Base-by-base conservation (phyloP, 2,113 vertebrate species). In the Ploceus nigricollis region DNA sequence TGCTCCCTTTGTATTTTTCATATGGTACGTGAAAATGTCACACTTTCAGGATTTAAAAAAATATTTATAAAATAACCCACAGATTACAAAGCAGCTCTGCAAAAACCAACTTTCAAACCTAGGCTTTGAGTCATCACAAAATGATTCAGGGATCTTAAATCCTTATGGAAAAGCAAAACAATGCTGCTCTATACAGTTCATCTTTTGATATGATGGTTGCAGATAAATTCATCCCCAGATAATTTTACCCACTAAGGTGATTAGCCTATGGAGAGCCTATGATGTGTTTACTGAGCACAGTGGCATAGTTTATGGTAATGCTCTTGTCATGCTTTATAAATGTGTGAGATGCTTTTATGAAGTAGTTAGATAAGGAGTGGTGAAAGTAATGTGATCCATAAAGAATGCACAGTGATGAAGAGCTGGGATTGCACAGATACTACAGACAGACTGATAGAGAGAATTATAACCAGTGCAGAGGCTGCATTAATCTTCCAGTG, bases 311-410 rank as follows among this genome's bases (percentile, higher is more conserved):
- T 93, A 76, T 95, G 94, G 90, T 94, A 94, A 97, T 79, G 44
- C 16, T 93, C 84, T 86, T 89, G 95, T 96, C 95, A 93, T 48
- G 84, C 79, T 83, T 96, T 93, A 86, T 42, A 82, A 87, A 94
- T 92, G 81, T 56, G 54, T 72, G 87, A 83, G 81, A 35, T 84
- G 50, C 45, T 93, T 97, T 96, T 96, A 87, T 82, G 91, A 96
- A 93, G 86, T 76, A 94, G 63, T 82, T 81, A 96, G 92, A 96
- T 97, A 97, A 97, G 75, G 82, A 69, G 53, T 82, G 28, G 68
- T 95, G 89, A 97, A 97, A 94, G 70, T 87, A 96, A 96, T 77
- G 53, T 31, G 48, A 93, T 90, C 89, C 64, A 84, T 91, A 94
- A 97, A 82, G 63, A 95, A 95, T 24, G 47, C 44, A 80, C 35